phyloP scores from a whole-genome alignment of 1,140 invertebrate species.

The Popillia japonica region DNA sequence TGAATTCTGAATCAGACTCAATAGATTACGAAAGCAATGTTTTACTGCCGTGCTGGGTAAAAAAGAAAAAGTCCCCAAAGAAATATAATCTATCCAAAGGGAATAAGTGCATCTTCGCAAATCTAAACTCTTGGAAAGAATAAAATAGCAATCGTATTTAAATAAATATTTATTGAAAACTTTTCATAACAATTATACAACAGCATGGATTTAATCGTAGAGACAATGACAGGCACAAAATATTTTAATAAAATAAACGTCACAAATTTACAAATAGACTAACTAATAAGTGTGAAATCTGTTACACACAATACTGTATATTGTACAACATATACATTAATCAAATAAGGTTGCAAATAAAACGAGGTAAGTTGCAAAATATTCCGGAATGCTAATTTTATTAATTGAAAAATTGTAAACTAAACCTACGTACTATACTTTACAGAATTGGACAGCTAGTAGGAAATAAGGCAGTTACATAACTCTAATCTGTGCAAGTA shows the following conservation, averaged over 20 bases:
- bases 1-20: too few species aligned
- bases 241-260: conserved; percentile 12
- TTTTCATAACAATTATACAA: conserved; percentile 22
- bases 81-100: too few species aligned
- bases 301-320: neutral
- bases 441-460: too few species aligned
- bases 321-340: neutral
- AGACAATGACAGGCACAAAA: conserved; percentile 36
- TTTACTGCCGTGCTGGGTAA: too few species aligned
- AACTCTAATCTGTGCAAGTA: too few species aligned
- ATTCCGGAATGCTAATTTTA: neutral
- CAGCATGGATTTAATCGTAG: conserved; percentile 16
- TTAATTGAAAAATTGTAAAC: too few species aligned
- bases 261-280: neutral
- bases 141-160: neutral
- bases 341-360: neutral
- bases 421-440: too few species aligned
- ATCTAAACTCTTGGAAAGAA: too few species aligned
- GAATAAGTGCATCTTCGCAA: too few species aligned
- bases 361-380: neutral
- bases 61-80: too few species aligned
- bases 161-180: conserved; percentile 42
- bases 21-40: too few species aligned
- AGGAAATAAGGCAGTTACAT: too few species aligned
- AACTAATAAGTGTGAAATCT: conserved; percentile 1